Base-by-base conservation (phyloP, 2,113 vertebrate genomes). In the Mustelus asterias region DNA sequence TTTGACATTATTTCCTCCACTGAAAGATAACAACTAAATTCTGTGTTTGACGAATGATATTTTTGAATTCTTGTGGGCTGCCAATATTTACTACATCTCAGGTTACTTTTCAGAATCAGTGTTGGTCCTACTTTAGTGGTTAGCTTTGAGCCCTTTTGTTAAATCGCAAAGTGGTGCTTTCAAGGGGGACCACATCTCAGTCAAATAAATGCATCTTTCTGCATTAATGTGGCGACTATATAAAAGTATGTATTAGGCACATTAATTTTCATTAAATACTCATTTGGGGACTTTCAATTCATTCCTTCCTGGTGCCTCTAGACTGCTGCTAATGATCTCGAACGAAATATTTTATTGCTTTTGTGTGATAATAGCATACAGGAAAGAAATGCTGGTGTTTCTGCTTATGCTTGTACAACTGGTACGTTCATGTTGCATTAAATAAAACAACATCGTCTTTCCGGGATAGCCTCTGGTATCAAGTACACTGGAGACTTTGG, bases 61-160 rank as follows among this genome's bases (percentile, higher is more conserved):
- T 95, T 72, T 95, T 72, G 20, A 72, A 10, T 70, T 94, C n/a
- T 94, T 70, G 5, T 92, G 54, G 88, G 24, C 63, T 93, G 37
- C 48, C 44, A 14, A 44, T 70, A 94, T 37, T 94, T 67, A 26
- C 48, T 70, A 95, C 48, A 72, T 10, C 54, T 89, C 86, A 8
- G 58, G 86, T 60, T 89, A 58, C 26, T 89, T 93, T 93, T 93
- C 89, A 93, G 63, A 93, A 65, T 67, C 89, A 93, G 33, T 60
- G 8, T 22, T n/a, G 33, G 60, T 65, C 26, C 20, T 65, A 92
- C 16, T 92, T 93, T 29, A 92, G 22, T n/a, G 6, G 60, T 60
- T 14, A n/a, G n/a, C n/a, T 44, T 58, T 93, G 33, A 37, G 20
- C n/a, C 58, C 14, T 65, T 65, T 93, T n/a, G 63, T 65, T 93